Evolutionary conservation across 92 coral and sea anemone species (phyloP), one percentile per base, ranked within the genome.

Genomic region (Epizoanthus fatuus): DNA sequence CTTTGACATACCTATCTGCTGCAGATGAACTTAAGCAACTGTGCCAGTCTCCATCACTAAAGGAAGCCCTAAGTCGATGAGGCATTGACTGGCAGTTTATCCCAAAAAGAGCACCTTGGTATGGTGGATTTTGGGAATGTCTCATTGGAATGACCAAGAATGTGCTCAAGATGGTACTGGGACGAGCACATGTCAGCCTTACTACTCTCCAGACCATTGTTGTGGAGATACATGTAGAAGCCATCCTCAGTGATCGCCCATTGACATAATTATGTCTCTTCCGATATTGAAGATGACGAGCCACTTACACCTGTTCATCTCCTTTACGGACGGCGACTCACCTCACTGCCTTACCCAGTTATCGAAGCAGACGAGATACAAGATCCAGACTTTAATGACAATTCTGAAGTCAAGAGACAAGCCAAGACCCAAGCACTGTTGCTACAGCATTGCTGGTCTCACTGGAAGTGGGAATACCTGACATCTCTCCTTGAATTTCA

Each of bases 71-170:
- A 20, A 67, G 72, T 73, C 58, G 81, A 47, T 86, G 72, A 49
- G 88, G 83, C 10, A 81, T 91, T 13, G 91, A 91, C 9, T 91
- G 94, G 97, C 54, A 81, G 38, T 91, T 93, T 47, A 93, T 93
- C 63, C 94, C 94, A 19, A 87, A 93, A 47, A 35, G 91, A 2
- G 94, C 89, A 44, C 93, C 92, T 2, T 90, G 93, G 92, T 84
- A 78, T 60, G 92, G 93, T 17, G 90, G 93, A 37, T 87, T 90
- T 69, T 91, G 94, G 87, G 94, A 90, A 67, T 53, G 93, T 16
- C 75, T 93, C 9, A 72, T 93, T 42, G 97, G 97, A 17, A 65
- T 93, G 22, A 84, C 86, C 8, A 93, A 93, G 68, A 63, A 57
- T 37, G 79, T 87, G 5, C 77, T 92, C 7, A 89, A 79, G 89